Evolutionary conservation across 1,140 invertebrate genomes (phyloP).

Genomic region (Tribolium madens): DNA sequence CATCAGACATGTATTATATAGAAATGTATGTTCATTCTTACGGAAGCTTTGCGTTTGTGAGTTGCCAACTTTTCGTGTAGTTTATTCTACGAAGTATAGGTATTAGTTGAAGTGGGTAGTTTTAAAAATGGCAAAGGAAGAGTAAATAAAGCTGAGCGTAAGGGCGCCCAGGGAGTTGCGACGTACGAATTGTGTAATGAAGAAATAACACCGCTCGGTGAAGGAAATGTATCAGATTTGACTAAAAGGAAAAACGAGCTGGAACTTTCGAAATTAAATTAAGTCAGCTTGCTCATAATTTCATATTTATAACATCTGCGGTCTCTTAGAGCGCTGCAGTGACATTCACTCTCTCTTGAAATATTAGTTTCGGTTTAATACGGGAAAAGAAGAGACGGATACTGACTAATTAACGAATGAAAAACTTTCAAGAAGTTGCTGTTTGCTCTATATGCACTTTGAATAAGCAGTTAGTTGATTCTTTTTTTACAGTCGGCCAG

Average conservation of each 20-base stretch:
- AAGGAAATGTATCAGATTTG: slow-evolving; percentile 53
- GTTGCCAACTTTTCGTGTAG: slow-evolving; percentile 16
- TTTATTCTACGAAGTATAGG: slow-evolving; percentile 16
- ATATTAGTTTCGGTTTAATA: slow-evolving; percentile 52
- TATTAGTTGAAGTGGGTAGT: slow-evolving; percentile 27
- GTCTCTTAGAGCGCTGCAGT: slow-evolving; percentile 42
- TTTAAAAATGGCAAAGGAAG: slow-evolving; percentile 22
- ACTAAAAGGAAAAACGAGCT: slow-evolving; percentile 44
- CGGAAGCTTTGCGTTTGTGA: background rate
- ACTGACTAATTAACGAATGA: slow-evolving; percentile 48
- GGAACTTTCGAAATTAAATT: slow-evolving; percentile 51
- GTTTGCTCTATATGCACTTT: background rate
- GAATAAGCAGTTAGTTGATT: background rate
- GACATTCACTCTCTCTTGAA: slow-evolving; percentile 44
- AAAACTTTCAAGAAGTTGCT: slow-evolving; percentile 9
- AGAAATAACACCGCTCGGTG: slow-evolving; percentile 49
- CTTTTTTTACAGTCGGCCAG: background rate
- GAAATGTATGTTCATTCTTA: background rate
- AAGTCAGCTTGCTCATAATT: slow-evolving; percentile 48
- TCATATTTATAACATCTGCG: slow-evolving; percentile 54
- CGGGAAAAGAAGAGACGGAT: slow-evolving; percentile 28
- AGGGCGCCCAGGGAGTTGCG: slow-evolving; percentile 1
- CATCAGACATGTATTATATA: background rate
- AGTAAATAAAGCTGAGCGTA: slow-evolving; percentile 16
- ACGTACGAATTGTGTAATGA: slow-evolving; percentile 50